Conservation (phyloP, 2,888 invertebrate genomes). For the Steinernema carpocapsae region DNA sequence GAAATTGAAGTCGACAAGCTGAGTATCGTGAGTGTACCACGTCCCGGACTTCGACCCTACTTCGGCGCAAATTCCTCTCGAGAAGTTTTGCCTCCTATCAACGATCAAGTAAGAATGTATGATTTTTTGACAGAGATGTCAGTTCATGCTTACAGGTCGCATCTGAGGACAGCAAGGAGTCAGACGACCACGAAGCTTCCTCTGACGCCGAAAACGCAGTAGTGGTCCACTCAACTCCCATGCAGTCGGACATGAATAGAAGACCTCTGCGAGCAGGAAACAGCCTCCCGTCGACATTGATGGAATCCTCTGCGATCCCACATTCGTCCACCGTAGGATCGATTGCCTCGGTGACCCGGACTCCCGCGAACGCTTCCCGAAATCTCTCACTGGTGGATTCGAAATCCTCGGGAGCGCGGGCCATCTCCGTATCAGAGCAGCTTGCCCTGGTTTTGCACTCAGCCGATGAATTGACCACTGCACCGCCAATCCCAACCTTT, state of each 20-base stretch:
- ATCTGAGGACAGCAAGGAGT: slow-evolving; percentile 31
- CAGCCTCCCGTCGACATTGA: not conserved
- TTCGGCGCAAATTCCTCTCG: slow-evolving; percentile 42
- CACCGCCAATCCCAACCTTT: slow-evolving; percentile 4
- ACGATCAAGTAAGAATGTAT: slow-evolving; percentile 40
- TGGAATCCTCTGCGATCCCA: not conserved
- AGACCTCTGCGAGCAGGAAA: slow-evolving; percentile 1
- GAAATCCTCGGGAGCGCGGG: not conserved
- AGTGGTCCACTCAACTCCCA: not conserved
- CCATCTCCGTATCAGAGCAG: slow-evolving; percentile 12
- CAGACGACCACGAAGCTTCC: slow-evolving; percentile 24
- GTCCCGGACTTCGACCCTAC: slow-evolving; percentile 61
- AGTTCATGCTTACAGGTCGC: no score
- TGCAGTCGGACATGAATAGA: not conserved
- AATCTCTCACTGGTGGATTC: not conserved
- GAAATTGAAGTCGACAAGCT: slow-evolving; percentile 59
- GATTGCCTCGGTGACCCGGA: not conserved
- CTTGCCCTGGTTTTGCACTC: not conserved
- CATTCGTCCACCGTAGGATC: slow-evolving; percentile 19
- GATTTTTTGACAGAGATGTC: no score
- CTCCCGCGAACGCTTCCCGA: not conserved
- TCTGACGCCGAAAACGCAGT: slow-evolving; percentile 20
- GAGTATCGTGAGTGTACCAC: slow-evolving; percentile 62
- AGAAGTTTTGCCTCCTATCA: slow-evolving; percentile 50
- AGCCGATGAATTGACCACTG: not conserved